Base-by-base conservation (phyloP, 2,888 invertebrate species). In the Caenorhabditis afra region DNA sequence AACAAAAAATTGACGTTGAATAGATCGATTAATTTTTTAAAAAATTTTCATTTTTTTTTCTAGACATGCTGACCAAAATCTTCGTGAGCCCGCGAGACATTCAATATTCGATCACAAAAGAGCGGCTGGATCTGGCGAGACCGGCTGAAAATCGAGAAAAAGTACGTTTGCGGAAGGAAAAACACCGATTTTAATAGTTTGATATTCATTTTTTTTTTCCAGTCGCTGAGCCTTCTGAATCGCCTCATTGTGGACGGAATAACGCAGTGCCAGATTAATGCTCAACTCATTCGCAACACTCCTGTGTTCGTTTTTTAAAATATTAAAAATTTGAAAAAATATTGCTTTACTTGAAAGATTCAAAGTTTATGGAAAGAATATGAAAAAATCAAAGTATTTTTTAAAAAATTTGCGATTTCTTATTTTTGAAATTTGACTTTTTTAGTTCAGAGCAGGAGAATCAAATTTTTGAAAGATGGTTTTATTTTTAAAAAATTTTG, bases 81-180 rank as follows among this genome's bases (percentile, higher is more conserved):
- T 58, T 58, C 50, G 49, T 16, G n/a, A 4, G 23, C 1, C 67
- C 58, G 3, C 23, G 39, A 2, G 22, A 58, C 11, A 20, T 67
- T 0, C 49, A 58, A 8, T 67, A 58, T n/a, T 7, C 18, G 12
- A 67, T 67, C 2, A 49, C 67, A 4, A 67, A 58, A 18, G 67
- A 67, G 12, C 67, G 67, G 1, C n/a, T 16, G 23, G 50, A 50
- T 0, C 14, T 67, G n/a, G 12, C 18, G 0, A 2, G 39, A 11
- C 47, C 58, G n/a, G 39, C 18, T 10, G n/a, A 49, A 7, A 22
- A 58, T 12, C 18, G 20, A 18, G 8, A 23, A 16, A 39, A 45
- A 37, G 58, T 50, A 14, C 47, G 57, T 29, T 29, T 29, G 4
- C 29, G 4, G 7, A 29, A 29, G 7, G 7, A 29, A 29, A 29